Evolutionary conservation across 2,797 vertebrate species (phyloP).

Genomic region (Diceros bicornis): DNA sequence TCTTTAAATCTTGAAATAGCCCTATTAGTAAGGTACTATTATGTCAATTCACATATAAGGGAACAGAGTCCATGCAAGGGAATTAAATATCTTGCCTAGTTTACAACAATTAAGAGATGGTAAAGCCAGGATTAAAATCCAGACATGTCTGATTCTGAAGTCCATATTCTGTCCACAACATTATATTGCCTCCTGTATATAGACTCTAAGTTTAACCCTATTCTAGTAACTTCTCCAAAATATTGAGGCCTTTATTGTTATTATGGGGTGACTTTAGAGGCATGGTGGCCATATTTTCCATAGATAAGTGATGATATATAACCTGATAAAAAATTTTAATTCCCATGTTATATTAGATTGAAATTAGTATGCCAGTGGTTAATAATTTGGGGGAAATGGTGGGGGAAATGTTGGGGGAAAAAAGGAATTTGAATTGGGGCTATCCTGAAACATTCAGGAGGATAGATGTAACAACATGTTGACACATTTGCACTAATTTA

Average conservation of each 20-base stretch:
- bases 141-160: not conserved
- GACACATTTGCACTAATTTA: not conserved
- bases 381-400: not conserved
- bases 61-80: not conserved
- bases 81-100: not conserved
- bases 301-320: not conserved
- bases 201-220: not conserved
- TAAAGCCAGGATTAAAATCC: not conserved
- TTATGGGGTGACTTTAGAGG: not conserved
- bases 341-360: not conserved
- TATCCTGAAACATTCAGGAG: not conserved
- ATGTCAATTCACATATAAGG: not conserved
- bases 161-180: not conserved
- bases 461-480: not conserved
- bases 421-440: not conserved
- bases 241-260: not conserved
- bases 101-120: not conserved
- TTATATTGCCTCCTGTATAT: not conserved
- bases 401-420: not conserved
- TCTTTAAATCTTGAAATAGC: constrained; percentile 6
- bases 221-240: constrained; percentile 12
- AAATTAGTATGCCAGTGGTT: not conserved
- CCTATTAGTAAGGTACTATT: not conserved
- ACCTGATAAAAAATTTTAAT: not conserved
- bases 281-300: not conserved